phyloP scores from a whole-genome alignment of 2,113 vertebrate species.

The Anseranas semipalmata region DNA sequence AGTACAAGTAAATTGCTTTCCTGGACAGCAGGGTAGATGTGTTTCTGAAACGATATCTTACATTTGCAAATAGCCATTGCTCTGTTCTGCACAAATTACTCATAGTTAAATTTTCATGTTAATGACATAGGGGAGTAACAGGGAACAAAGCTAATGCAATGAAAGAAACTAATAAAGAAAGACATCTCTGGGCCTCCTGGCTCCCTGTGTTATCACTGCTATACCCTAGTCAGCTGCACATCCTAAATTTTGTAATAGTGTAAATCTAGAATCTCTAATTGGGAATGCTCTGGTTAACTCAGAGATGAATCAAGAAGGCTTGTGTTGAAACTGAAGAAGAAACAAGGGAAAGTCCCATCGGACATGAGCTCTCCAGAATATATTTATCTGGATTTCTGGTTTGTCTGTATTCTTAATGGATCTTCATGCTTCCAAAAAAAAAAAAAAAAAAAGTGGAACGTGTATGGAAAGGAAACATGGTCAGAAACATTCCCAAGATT shows the following conservation, averaged over 20 bases:
- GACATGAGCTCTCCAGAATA: neutral
- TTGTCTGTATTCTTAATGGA: neutral
- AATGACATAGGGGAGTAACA: neutral
- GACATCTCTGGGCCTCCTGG: neutral
- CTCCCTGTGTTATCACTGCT: neutral
- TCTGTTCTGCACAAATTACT: neutral
- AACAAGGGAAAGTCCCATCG: accelerated
- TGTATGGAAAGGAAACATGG: neutral
- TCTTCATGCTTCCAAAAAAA: neutral
- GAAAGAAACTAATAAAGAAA: constrained; percentile 13
- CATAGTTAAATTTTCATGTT: constrained; percentile 10
- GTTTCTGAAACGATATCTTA: neutral
- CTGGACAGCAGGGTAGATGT: neutral
- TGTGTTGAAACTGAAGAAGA: neutral
- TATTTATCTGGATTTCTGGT: neutral
- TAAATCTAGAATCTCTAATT: neutral
- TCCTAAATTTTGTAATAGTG: neutral
- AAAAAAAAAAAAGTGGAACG: neutral
- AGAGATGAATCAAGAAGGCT: neutral
- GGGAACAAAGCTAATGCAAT: neutral
- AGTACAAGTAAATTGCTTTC: neutral
- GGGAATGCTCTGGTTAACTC: neutral
- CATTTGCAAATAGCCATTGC: neutral
- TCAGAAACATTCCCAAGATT: neutral
- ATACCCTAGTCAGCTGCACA: neutral